These are phyloP conservation scores for Sebastes hubbsi DNA, from an alignment of 2,797 vertebrate genomes.

Conservation along the genomic window DNA sequence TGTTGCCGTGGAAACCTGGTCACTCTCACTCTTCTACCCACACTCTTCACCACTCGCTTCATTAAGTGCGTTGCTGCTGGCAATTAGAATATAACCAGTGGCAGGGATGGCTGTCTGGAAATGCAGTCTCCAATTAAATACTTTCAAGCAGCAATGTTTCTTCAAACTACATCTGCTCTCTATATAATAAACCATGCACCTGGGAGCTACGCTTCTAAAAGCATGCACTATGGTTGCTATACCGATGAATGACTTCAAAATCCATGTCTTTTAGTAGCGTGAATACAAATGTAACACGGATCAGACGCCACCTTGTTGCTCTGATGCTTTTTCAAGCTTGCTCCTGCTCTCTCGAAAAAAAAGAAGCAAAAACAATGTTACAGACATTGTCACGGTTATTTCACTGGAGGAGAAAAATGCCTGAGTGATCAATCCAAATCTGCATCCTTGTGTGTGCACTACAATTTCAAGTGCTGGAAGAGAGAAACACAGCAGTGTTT, in stretches of 20 bases:
- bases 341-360: slow-evolving; percentile 37
- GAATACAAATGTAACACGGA: slow-evolving; percentile 55
- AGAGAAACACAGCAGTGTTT: neutral
- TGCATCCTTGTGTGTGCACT: slow-evolving; percentile 10
- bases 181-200: slow-evolving; percentile 74
- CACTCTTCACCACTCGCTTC: slow-evolving; percentile 81
- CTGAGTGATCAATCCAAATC: slow-evolving; percentile 45
- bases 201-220: slow-evolving; percentile 66
- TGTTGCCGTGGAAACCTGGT: slow-evolving; percentile 87
- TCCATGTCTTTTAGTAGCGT: slow-evolving; percentile 48
- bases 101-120: slow-evolving; percentile 82
- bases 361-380: slow-evolving; percentile 40
- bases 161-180: slow-evolving; percentile 74
- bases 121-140: slow-evolving; percentile 85
- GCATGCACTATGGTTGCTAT: slow-evolving; percentile 45
- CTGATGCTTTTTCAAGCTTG: slow-evolving; percentile 40
- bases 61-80: slow-evolving; percentile 84
- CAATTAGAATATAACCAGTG: slow-evolving; percentile 86
- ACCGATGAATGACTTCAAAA: slow-evolving; percentile 53
- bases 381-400: slow-evolving; percentile 42
- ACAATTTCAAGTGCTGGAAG: slow-evolving; percentile 20
- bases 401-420: slow-evolving; percentile 30
- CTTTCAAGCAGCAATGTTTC: slow-evolving; percentile 78
- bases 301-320: slow-evolving; percentile 42
- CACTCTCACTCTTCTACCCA: slow-evolving; percentile 78